Base-by-base conservation (phyloP, 2,113 vertebrate genomes). In the Microcebus griseorufus region DNA sequence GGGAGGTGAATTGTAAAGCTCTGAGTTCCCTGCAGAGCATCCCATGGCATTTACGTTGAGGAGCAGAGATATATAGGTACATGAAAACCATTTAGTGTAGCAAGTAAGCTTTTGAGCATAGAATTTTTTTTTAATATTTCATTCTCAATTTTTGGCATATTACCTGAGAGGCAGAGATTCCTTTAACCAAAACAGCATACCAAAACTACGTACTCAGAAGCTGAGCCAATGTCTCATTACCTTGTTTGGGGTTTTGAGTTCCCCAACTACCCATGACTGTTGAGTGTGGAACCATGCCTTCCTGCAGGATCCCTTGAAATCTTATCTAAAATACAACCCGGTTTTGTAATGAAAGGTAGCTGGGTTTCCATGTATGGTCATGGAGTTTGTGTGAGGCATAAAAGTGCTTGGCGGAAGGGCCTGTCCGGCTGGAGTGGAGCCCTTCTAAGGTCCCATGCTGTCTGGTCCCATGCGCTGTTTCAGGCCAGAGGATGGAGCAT, bases 31-130 rank as follows among this genome's bases (percentile, higher is more conserved):
- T 95, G 86, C 91, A 97, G 96, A 97, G 96, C 95, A 97, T 98
- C 98, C 95, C 95, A 89, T 98, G 97, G 94, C 97, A 95, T 98
- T 98, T 97, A 98, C 96, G 95, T 76, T 64, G 95, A 96, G 96
- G 69, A 72, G 93, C 93, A 97, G 88, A 96, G 73, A 55, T 39
- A 70, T 34, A 80, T 88, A 94, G 96, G 96, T 98, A 98, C 95
- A 69, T 98, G 98, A 98, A 98, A 98, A 94, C 96, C 95, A 97
- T 98, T 98, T 98, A 96, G 90, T 97, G 97, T 92, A 98, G 98
- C 95, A 98, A 98, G 98, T 97, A 98, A 96, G 96, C 95, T 98
- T 99, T 97, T 98, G 97, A 98, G 97, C 85, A 89, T 90, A 98
- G 96, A 97, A 95, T 62, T 0, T 27, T 27, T 76, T 98, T 98